Evolutionary conservation across 2,888 invertebrate species (phyloP).

Genomic region (Xylophagus ater): DNA sequence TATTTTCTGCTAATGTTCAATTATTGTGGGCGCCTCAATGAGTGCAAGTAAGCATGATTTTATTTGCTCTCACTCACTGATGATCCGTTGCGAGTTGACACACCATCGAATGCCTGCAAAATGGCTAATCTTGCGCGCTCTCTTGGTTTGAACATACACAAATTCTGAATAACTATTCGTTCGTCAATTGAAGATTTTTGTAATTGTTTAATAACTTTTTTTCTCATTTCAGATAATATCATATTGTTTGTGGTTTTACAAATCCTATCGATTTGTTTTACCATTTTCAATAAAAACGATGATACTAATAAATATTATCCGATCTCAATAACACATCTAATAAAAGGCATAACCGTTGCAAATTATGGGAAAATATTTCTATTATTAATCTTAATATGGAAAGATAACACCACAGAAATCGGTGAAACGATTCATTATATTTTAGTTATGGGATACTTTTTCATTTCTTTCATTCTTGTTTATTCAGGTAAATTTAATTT

Average conservation of each 20-base stretch:
- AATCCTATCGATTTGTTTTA: slow-evolving; percentile 26
- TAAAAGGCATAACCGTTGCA: slow-evolving; percentile 50
- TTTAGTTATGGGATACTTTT: slow-evolving; percentile 53
- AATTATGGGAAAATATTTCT: slow-evolving; percentile 49
- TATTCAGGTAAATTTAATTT: slow-evolving; percentile 50
- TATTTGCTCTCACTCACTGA: too few species aligned
- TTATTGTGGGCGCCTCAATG: too few species aligned
- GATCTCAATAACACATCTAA: slow-evolving; percentile 19
- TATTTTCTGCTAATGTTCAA: too few species aligned
- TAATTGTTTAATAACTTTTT: background rate
- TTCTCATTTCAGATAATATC: slow-evolving; percentile 12
- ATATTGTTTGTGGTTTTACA: slow-evolving; percentile 14
- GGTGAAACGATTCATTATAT: slow-evolving; percentile 42
- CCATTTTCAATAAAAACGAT: too few species aligned
- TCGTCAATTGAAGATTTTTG: too few species aligned
- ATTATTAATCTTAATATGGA: slow-evolving; percentile 54
- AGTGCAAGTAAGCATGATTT: too few species aligned
- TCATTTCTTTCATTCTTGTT: slow-evolving; percentile 50
- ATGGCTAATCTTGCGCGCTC: too few species aligned
- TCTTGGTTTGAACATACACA: too few species aligned
- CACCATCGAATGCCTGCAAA: too few species aligned
- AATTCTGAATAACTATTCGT: too few species aligned
- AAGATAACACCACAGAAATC: slow-evolving; percentile 34
- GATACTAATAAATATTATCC: background rate
- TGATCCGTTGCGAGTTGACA: too few species aligned